Evolutionary conservation across 2,797 vertebrate species (phyloP).

Genomic region (Falco naumanni): DNA sequence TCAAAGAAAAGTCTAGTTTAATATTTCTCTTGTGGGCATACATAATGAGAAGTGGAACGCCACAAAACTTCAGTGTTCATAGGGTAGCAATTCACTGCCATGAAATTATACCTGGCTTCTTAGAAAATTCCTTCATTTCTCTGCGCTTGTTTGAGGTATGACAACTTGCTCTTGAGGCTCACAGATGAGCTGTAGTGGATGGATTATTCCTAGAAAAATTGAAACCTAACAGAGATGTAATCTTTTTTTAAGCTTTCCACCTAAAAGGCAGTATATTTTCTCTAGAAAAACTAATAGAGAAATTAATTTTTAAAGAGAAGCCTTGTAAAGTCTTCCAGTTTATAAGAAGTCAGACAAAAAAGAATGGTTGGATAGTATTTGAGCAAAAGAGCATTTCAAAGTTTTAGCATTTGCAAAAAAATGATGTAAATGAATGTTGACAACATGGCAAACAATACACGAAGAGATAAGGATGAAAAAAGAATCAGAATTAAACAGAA

Average conservation of each 20-base stretch:
- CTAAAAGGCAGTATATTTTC: not conserved
- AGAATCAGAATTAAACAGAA: not conserved
- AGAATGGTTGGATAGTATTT: not conserved
- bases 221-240: not conserved
- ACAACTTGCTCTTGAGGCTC: not conserved
- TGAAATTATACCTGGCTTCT: slow-evolving; percentile 36
- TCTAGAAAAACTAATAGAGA: not conserved
- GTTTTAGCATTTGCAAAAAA: not conserved
- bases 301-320: slow-evolving; percentile 16
- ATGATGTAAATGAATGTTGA: not conserved
- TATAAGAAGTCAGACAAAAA: not conserved
- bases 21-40: slow-evolving; percentile 61
- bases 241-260: not conserved
- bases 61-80: slow-evolving; percentile 21
- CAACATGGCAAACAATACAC: not conserved
- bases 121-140: slow-evolving; percentile 42
- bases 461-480: not conserved
- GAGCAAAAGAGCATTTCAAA: not conserved
- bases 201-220: slow-evolving; percentile 29
- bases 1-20: slow-evolving; percentile 65
- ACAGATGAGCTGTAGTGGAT: not conserved
- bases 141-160: not conserved
- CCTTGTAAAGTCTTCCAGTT: not conserved
- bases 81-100: slow-evolving; percentile 10
- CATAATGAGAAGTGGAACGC: slow-evolving; percentile 31